A percentile compares a stretch with the other conserved stretches of the same genome.
Conservation (phyloP, 2,888 invertebrate species). For the Esperia sulphurella region DNA sequence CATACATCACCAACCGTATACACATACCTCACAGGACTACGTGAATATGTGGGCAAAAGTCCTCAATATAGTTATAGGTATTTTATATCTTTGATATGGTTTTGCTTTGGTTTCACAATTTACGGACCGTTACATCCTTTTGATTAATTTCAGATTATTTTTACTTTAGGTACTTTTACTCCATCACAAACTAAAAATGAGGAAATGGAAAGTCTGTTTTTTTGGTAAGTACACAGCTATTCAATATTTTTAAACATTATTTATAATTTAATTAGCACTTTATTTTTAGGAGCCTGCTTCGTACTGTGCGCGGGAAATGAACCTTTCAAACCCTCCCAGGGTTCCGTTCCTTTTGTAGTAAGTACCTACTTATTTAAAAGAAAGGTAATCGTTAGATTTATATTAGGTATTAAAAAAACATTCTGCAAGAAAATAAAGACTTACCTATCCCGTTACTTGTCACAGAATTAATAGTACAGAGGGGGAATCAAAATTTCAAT, state of each 20-base stretch:
- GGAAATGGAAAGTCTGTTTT: slow-evolving; percentile 34
- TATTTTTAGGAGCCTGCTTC: slow-evolving; percentile 21
- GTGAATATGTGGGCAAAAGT: no score
- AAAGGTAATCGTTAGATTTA: no score
- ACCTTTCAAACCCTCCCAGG: slow-evolving; percentile 43
- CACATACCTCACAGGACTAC: no score
- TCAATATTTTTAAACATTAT: no score
- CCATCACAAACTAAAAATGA: slow-evolving; percentile 29
- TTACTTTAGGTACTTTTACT: slow-evolving; percentile 12
- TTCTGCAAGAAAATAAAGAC: no score
- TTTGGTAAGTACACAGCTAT: slow-evolving; percentile 25
- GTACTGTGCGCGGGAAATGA: slow-evolving; percentile 31
- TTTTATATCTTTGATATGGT: no score
- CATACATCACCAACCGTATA: no score
- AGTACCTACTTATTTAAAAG: slow-evolving; percentile 11
- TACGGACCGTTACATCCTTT: slow-evolving; percentile 16
- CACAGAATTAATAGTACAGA: no score
- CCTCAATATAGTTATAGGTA: no score
- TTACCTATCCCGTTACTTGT: no score
- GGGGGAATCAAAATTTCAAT: no score
- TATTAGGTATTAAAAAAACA: no score
- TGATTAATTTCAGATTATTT: slow-evolving; percentile 21
- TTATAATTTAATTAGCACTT: slow-evolving; percentile 4
- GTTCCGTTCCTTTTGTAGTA: slow-evolving; percentile 49
- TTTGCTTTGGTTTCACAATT: neutral